Conservation (phyloP, 2,797 vertebrate species). For the Aeoliscus strigatus region DNA sequence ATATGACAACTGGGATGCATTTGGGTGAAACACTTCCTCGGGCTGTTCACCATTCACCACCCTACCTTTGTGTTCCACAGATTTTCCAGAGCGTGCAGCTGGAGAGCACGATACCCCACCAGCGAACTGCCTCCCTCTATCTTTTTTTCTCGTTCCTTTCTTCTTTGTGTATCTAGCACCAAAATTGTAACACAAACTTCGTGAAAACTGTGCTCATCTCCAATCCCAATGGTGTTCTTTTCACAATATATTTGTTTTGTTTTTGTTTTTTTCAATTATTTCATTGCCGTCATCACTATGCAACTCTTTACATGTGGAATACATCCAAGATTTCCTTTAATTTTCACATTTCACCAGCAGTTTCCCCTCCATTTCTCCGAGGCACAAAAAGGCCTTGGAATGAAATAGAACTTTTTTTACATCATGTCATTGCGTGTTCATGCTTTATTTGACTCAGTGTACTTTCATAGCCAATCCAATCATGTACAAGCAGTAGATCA, state of each 20-base stretch:
- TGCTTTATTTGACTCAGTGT: constrained; percentile 39
- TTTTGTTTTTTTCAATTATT: too few relatives aligned
- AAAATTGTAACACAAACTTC: constrained; percentile 21
- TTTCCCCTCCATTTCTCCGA: too few relatives aligned
- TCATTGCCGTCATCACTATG: not conserved
- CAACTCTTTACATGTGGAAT: not conserved
- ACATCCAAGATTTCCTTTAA: too few relatives aligned
- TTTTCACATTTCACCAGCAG: too few relatives aligned
- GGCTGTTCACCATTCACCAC: constrained; percentile 39
- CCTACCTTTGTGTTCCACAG: constrained; percentile 42
- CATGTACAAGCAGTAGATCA: constrained; percentile 49
- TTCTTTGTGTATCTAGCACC: constrained; percentile 5
- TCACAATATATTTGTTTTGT: not conserved
- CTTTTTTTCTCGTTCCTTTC: constrained; percentile 10
- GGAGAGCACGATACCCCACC: constrained; percentile 40
- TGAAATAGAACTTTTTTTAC: too few relatives aligned
- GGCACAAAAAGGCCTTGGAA: too few relatives aligned
- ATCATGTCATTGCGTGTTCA: not conserved
- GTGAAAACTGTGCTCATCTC: constrained; percentile 6
- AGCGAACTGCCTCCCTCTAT: constrained; percentile 16
- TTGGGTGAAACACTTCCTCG: constrained; percentile 48
- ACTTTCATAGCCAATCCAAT: constrained; percentile 42
- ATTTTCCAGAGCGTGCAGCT: constrained; percentile 41
- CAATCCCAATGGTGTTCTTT: not conserved
- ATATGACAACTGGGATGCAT: constrained; percentile 48